A percentile compares a stretch with the other conserved stretches of the same genome.
Conservation (phyloP, 2,797 vertebrate genomes). For the Lepilemur septentrionalis region DNA sequence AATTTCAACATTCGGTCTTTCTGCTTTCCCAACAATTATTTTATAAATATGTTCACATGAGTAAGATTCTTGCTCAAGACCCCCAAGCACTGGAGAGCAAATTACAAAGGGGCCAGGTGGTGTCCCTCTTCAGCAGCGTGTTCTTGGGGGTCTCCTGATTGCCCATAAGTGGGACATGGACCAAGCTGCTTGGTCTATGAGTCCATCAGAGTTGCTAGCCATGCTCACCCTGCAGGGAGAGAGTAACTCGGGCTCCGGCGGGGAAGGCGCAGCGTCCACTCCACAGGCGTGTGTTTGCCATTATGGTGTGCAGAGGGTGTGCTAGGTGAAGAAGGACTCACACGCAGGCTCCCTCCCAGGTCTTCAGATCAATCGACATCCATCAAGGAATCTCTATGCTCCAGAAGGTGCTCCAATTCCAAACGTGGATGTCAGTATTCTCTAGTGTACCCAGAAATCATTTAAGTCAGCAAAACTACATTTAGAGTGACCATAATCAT, state of each 20-base stretch:
- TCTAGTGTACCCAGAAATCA: neutral
- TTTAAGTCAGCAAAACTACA: neutral
- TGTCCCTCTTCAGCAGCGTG: neutral
- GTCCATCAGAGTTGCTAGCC: neutral
- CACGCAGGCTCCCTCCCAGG: neutral
- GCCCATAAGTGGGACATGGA: neutral
- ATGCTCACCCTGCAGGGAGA: neutral
- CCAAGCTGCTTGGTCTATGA: neutral
- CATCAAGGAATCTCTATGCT: neutral
- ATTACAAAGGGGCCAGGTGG: neutral
- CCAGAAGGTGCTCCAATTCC: neutral
- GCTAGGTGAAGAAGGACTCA: neutral
- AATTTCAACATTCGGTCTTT: conserved; percentile 19
- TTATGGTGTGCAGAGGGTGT: neutral
- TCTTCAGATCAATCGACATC: neutral
- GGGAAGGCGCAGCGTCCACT: neutral
- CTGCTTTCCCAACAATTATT: conserved; percentile 10
- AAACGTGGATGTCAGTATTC: neutral
- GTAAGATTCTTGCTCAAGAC: neutral
- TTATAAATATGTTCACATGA: neutral
- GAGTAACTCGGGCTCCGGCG: rapidly evolving
- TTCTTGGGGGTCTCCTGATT: neutral
- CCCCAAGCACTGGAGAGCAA: neutral
- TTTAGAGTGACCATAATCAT: neutral
- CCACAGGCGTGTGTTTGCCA: neutral